Evolutionary conservation across 1,140 invertebrate species (phyloP).

Genomic region (Cherax destructor): DNA sequence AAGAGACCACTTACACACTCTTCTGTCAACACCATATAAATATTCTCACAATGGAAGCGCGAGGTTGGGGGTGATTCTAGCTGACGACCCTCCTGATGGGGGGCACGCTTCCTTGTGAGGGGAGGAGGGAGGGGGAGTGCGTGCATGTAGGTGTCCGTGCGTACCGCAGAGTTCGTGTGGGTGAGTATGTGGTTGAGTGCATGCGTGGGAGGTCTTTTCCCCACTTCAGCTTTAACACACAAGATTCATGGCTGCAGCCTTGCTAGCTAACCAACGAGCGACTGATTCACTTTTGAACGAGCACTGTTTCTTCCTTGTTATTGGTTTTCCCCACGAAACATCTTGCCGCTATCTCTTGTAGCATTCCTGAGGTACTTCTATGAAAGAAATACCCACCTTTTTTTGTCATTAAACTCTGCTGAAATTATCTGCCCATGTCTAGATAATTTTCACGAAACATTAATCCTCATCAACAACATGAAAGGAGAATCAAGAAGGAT

Average conservation of each 20-base stretch:
- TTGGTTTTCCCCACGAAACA: neutral
- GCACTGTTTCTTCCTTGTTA: neutral
- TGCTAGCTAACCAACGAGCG: neutral
- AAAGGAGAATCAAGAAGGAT: too few species aligned
- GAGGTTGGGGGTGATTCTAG: too few species aligned
- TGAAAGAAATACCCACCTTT: too few species aligned
- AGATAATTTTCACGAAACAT: too few species aligned
- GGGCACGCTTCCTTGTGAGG: neutral
- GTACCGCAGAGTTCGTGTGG: too few species aligned
- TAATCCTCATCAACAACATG: too few species aligned
- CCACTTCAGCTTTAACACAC: constrained; percentile 1
- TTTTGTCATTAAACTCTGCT: too few species aligned
- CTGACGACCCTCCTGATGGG: neutral
- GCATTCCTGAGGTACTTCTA: too few species aligned
- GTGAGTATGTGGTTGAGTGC: constrained; percentile 2
- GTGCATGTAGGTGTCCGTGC: neutral
- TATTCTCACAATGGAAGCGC: constrained; percentile 9
- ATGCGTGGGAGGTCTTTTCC: neutral
- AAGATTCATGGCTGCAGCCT: neutral
- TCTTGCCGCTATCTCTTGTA: too few species aligned
- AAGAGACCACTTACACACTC: constrained; percentile 31
- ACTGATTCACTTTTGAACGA: neutral
- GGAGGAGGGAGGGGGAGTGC: neutral
- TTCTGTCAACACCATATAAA: constrained; percentile 35
- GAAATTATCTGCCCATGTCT: too few species aligned